Base-by-base conservation (phyloP, 1,140 invertebrate species). In the Drosophila willistoni region DNA sequence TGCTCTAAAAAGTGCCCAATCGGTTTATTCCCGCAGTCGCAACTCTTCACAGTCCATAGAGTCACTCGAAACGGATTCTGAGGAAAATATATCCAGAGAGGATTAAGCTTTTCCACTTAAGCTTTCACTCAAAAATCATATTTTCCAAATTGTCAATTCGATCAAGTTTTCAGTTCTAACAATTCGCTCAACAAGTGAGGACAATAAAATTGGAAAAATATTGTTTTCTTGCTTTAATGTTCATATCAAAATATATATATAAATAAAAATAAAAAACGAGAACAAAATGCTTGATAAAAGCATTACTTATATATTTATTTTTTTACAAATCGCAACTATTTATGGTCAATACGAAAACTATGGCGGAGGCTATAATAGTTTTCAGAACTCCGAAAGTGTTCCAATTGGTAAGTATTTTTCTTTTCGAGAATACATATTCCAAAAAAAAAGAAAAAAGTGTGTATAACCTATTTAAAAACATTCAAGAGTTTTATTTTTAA, bases 1-100 rank as follows among this genome's bases (percentile, higher is more conserved):
- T 0, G 62, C 64, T 6, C 59, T 91, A 12, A 91, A 90, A 54
- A 91, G 87, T 42, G 84, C 87, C 4, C 79, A 83, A 33, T 91
- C 90, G 0, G 83, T 91, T 0, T 91, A 91, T 55, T 91, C 90
- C 0, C 83, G 81, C 17, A 91, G 90, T 61, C 80, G 90, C 7
- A 91, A 91, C 54, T 91, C 90, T 7, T 91, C 84, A 2, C 76
- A 86, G 64, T 91, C 90, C 0, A 90, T 91, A 22, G 90, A 91
- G 41, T 91, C 90, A 0, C 69, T 91, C 1, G 64, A 85, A 76
- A 91, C 81, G 0, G 90, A 91, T 71, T 85, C 90, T 5, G 86
- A 90, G 36, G 71, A 91, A 7, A 64, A 77, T 55, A n/a, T 68
- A 2, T 60, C 70, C 1, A 42, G 70, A 5, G 70, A 69, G 34